phyloP scores from a whole-genome alignment of 2,113 vertebrate species.

The Strix aluco region DNA sequence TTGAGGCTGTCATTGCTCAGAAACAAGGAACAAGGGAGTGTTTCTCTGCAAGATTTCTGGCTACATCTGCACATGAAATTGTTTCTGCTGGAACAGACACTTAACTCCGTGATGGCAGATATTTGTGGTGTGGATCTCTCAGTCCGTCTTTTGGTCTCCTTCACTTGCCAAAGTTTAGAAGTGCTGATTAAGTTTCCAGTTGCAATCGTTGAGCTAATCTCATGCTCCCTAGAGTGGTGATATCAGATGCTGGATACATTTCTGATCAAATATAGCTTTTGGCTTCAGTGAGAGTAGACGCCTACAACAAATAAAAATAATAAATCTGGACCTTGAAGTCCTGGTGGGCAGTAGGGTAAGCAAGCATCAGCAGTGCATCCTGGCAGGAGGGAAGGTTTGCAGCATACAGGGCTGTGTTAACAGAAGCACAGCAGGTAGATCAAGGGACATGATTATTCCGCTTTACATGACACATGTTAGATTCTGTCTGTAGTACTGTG shows the following conservation, averaged over 20 bases:
- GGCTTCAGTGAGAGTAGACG: background rate
- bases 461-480: background rate
- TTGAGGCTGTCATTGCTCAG: background rate
- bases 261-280: background rate
- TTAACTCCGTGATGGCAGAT: background rate
- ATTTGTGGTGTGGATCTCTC: background rate
- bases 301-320: background rate
- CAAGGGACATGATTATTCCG: background rate
- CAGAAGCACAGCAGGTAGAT: background rate
- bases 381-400: background rate
- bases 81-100: background rate
- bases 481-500: background rate
- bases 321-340: background rate
- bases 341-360: background rate
- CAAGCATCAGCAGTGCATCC: background rate
- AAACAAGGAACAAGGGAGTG: background rate
- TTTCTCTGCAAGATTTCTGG: background rate
- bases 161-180: background rate
- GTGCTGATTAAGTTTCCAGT: background rate
- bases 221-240: background rate
- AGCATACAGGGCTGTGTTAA: background rate
- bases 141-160: background rate
- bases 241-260: background rate
- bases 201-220: background rate
- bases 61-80: background rate